A percentile compares a stretch with the other conserved stretches of the same genome.
phyloP scores from a whole-genome alignment of 2,797 vertebrate species.

The Oryzias sinensis region DNA sequence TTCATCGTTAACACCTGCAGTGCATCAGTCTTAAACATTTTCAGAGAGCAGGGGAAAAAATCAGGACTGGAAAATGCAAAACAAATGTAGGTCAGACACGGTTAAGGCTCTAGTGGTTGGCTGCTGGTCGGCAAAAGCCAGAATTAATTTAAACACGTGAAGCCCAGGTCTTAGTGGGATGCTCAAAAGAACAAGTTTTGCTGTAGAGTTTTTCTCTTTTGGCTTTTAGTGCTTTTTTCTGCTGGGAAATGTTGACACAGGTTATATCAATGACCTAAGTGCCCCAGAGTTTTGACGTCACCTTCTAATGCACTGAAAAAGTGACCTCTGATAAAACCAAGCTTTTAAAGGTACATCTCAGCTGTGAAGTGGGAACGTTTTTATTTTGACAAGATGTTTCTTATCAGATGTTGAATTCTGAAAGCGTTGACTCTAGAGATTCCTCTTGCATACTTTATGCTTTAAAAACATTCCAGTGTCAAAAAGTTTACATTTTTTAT shows the following conservation, averaged over 20 bases:
- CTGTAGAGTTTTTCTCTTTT: too few relatives aligned
- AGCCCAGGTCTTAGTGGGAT: neutral
- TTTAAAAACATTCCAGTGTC: neutral
- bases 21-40: constrained; percentile 18
- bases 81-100: constrained; percentile 9
- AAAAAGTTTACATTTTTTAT: too few relatives aligned
- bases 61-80: constrained; percentile 4
- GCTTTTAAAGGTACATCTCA: constrained; percentile 2
- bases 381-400: constrained; percentile 4
- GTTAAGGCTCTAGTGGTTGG: constrained; percentile 8
- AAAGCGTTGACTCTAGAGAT: too few relatives aligned
- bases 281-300: too few relatives aligned
- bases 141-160: neutral
- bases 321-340: neutral
- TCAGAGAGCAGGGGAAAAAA: constrained; percentile 1
- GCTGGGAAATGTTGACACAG: too few relatives aligned
- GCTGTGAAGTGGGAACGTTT: neutral
- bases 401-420: too few relatives aligned
- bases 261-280: too few relatives aligned
- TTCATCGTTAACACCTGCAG: constrained; percentile 50
- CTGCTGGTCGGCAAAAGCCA: neutral
- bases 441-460: neutral
- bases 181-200: too few relatives aligned
- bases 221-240: too few relatives aligned
- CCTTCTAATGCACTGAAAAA: neutral